These are phyloP conservation scores for Willisornis vidua DNA, from an alignment of 2,113 vertebrate species.

Conservation along the genomic window DNA sequence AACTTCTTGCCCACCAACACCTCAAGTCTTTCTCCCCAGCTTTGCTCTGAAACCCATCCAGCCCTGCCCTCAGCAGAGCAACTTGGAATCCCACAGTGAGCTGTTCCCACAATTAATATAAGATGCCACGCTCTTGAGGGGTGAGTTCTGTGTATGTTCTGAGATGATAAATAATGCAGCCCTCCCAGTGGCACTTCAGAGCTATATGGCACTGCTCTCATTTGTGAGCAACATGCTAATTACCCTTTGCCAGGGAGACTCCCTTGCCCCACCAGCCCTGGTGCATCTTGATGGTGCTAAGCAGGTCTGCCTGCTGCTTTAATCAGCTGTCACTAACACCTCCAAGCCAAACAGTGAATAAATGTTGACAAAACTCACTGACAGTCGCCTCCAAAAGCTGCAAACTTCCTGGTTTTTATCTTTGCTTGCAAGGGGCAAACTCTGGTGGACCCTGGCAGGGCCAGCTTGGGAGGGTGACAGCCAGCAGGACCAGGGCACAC, in stretches of 20 bases:
- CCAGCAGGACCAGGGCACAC: neutral
- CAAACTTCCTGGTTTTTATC: neutral
- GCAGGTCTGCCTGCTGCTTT: neutral
- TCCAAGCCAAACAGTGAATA: constrained; percentile 32
- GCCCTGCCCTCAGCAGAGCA: neutral
- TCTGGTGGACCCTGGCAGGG: neutral
- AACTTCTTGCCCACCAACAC: neutral
- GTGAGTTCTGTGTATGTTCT: neutral
- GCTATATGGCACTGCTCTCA: neutral
- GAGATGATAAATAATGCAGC: neutral
- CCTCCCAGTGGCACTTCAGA: neutral
- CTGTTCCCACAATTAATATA: neutral
- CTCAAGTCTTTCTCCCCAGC: neutral
- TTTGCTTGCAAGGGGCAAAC: neutral
- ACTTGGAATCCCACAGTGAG: fast-evolving
- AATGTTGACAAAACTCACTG: constrained; percentile 67
- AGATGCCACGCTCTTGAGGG: neutral
- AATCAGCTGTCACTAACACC: constrained; percentile 33
- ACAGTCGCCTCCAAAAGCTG: neutral
- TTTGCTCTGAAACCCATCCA: neutral
- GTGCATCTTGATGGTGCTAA: neutral
- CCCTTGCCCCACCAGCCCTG: neutral
- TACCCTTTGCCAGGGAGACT: neutral
- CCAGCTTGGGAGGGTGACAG: neutral
- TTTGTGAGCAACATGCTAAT: constrained; percentile 2